Conservation (phyloP, 2,888 invertebrate genomes). For the Onthophagus sagittarius region DNA sequence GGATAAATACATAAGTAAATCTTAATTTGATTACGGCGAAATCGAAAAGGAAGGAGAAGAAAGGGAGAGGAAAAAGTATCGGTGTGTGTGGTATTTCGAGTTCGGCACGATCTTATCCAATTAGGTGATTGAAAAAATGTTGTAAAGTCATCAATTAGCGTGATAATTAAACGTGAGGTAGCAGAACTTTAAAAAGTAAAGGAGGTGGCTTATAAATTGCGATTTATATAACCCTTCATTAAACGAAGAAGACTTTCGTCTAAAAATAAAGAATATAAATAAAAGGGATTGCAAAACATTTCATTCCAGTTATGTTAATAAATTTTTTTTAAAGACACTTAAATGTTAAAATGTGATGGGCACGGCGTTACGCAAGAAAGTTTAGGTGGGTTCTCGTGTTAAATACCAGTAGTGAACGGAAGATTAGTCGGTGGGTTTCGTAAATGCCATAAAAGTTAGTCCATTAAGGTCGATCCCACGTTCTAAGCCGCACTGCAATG, state of each 20-base stretch:
- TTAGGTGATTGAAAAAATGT: not conserved
- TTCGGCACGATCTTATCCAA: not conserved
- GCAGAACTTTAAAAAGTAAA: not conserved
- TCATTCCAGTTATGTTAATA: too few species aligned
- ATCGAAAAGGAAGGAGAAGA: not conserved
- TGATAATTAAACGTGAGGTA: not conserved
- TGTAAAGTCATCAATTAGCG: not conserved
- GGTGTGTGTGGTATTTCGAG: not conserved
- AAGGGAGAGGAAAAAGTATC: not conserved
- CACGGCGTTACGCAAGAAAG: not conserved
- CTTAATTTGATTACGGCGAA: too few species aligned
- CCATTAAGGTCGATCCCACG: constrained; percentile 4
- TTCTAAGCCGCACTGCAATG: not conserved
- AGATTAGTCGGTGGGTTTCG: constrained; percentile 13
- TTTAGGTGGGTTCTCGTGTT: constrained; percentile 5
- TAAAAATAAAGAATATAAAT: too few species aligned
- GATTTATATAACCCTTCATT: too few species aligned
- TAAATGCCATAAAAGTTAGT: constrained; percentile 22
- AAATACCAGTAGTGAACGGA: constrained; percentile 23
- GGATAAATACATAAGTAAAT: too few species aligned
- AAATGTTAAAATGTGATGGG: not conserved
- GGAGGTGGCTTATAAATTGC: not conserved
- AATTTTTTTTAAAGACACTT: not conserved
- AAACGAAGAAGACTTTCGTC: too few species aligned
- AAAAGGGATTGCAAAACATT: too few species aligned